These are phyloP conservation scores for Calliopum simillimum DNA, from an alignment of 2,888 invertebrate genomes.

Conservation along the genomic window DNA sequence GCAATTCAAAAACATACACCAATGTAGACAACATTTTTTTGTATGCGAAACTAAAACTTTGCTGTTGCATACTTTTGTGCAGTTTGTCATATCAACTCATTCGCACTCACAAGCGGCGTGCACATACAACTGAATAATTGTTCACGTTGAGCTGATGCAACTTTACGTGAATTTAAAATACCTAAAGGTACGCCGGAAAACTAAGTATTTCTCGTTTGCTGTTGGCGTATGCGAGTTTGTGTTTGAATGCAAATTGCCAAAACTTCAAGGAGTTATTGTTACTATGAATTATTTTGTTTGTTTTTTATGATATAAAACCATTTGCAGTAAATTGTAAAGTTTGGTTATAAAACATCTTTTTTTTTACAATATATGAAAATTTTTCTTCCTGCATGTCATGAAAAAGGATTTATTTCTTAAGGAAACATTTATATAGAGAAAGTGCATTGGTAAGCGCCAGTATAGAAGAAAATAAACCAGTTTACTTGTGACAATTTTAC, in stretches of 20 bases:
- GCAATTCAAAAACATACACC: neutral
- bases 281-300: neutral
- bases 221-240: neutral
- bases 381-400: too few relatives aligned
- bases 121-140: neutral
- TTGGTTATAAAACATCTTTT: too few relatives aligned
- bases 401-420: too few relatives aligned
- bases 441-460: too few relatives aligned
- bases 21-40: neutral
- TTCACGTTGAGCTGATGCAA: neutral
- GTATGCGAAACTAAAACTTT: neutral
- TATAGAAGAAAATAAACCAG: too few relatives aligned
- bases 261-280: constrained; percentile 22
- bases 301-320: neutral
- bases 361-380: too few relatives aligned
- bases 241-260: neutral
- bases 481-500: too few relatives aligned
- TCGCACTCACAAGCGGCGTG: neutral
- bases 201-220: neutral
- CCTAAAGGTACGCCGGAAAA: neutral
- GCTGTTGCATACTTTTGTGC: neutral
- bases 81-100: constrained; percentile 1
- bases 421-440: too few relatives aligned
- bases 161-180: neutral
- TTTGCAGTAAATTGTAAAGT: too few relatives aligned